phyloP scores from a whole-genome alignment of 1,140 invertebrate genomes.

The Pseudomyrmex dendroicus region DNA sequence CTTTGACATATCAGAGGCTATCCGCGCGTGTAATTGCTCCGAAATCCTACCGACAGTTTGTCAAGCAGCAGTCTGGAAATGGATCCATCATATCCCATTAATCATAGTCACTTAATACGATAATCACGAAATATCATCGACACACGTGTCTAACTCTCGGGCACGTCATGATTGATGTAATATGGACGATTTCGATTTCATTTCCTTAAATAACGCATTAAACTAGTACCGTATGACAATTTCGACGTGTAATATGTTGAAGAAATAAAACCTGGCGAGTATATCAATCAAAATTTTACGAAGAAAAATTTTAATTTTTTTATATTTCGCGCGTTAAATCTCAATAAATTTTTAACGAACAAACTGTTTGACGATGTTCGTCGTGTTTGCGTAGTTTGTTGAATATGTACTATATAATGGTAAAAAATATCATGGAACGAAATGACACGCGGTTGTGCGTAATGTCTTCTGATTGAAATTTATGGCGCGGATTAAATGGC shows the following conservation, averaged over 20 bases:
- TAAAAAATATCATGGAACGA: not conserved
- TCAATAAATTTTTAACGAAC: no score
- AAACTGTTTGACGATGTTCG: not conserved
- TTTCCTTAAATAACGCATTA: conserved; percentile 3
- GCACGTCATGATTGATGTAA: conserved; percentile 42
- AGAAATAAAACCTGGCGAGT: not conserved
- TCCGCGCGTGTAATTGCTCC: conserved; percentile 47
- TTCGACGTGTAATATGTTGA: not conserved
- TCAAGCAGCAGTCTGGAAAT: conserved; percentile 51
- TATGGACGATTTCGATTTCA: conserved; percentile 6
- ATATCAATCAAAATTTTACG: not conserved
- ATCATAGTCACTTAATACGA: conserved; percentile 59
- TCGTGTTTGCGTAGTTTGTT: not conserved
- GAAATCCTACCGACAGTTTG: conserved; percentile 55
- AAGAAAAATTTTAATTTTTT: no score
- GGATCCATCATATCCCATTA: conserved; percentile 57
- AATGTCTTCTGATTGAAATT: conserved; percentile 45
- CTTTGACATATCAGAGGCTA: conserved; percentile 51
- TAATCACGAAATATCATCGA: conserved; percentile 55
- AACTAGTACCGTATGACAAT: not conserved
- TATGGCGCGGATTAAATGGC: conserved; percentile 1
- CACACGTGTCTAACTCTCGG: conserved; percentile 18
- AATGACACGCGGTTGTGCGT: not conserved
- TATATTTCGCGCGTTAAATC: not conserved
- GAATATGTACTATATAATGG: not conserved